Conservation (phyloP, 2,797 vertebrate species). For the Microcaecilia unicolor region DNA sequence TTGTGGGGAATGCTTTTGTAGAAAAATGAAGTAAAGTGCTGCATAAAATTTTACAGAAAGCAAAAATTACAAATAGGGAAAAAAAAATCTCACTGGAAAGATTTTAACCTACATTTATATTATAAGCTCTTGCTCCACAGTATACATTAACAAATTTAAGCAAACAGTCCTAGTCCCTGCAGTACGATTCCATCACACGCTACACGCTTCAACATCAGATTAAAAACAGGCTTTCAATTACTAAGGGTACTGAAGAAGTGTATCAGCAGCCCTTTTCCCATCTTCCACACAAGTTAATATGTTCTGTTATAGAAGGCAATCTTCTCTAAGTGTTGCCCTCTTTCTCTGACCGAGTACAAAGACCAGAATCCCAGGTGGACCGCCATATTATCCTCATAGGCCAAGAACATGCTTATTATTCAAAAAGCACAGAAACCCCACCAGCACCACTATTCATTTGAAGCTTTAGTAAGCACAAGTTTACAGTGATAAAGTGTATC, state of each 20-base stretch:
- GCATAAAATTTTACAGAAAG: neutral
- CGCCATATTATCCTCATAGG: too few species aligned
- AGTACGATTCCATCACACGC: conserved; percentile 5
- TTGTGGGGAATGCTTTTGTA: neutral
- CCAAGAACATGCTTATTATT: neutral
- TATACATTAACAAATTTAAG: conserved; percentile 1
- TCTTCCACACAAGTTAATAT: conserved; percentile 7
- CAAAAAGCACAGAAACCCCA: too few species aligned
- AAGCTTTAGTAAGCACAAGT: too few species aligned
- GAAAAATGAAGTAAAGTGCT: neutral
- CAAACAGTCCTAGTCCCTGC: conserved; percentile 5
- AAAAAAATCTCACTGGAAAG: neutral
- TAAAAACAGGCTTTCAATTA: conserved; percentile 17
- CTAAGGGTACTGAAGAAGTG: conserved; percentile 14
- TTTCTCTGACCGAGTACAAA: neutral
- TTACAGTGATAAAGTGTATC: too few species aligned
- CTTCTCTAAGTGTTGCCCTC: conserved; percentile 12
- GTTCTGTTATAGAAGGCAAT: conserved; percentile 21
- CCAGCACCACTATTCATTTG: too few species aligned
- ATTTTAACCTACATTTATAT: neutral
- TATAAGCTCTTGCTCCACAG: neutral
- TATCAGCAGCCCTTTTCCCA: conserved; percentile 2
- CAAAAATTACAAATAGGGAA: neutral
- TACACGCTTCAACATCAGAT: conserved; percentile 6
- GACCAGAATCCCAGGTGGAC: neutral